Conservation (phyloP, 1,140 invertebrate genomes). For the Listronotus oregonensis region DNA sequence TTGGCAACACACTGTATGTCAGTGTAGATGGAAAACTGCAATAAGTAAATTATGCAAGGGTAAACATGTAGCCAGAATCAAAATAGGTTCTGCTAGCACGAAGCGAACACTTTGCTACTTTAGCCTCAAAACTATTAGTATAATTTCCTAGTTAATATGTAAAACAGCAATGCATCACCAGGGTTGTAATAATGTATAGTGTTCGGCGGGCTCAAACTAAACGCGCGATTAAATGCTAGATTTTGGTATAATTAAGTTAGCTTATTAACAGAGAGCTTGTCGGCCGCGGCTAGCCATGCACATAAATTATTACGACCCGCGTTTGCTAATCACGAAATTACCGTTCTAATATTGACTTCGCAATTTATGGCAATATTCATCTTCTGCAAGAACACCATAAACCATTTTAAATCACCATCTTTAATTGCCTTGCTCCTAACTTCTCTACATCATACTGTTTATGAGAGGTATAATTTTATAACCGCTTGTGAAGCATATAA, state of each 20-base stretch:
- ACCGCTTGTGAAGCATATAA: background rate
- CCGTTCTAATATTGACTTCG: slow-evolving; percentile 26
- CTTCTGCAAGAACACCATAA: slow-evolving; percentile 21
- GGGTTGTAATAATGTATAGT: slow-evolving; percentile 35
- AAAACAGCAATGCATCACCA: slow-evolving; percentile 37
- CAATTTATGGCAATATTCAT: slow-evolving; percentile 30
- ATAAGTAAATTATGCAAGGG: too few species aligned
- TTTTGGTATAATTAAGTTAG: slow-evolving; percentile 41
- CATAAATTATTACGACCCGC: slow-evolving; percentile 40
- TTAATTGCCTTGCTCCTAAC: slow-evolving; percentile 6
- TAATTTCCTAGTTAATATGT: slow-evolving; percentile 42
- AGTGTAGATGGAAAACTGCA: too few species aligned
- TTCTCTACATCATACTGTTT: background rate
- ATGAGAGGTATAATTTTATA: slow-evolving; percentile 2
- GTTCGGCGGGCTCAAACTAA: slow-evolving; percentile 28
- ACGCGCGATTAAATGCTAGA: slow-evolving; percentile 39
- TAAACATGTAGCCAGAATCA: too few species aligned
- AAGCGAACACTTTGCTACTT: slow-evolving; percentile 1
- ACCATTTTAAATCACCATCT: slow-evolving; percentile 10
- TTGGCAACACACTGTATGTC: too few species aligned
- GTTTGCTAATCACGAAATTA: slow-evolving; percentile 27
- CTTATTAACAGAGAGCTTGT: slow-evolving; percentile 36
- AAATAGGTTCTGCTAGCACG: background rate
- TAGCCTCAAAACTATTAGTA: slow-evolving; percentile 23
- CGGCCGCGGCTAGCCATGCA: slow-evolving; percentile 27